Conservation (phyloP, 2,797 vertebrate genomes). For the Coluber constrictor region DNA sequence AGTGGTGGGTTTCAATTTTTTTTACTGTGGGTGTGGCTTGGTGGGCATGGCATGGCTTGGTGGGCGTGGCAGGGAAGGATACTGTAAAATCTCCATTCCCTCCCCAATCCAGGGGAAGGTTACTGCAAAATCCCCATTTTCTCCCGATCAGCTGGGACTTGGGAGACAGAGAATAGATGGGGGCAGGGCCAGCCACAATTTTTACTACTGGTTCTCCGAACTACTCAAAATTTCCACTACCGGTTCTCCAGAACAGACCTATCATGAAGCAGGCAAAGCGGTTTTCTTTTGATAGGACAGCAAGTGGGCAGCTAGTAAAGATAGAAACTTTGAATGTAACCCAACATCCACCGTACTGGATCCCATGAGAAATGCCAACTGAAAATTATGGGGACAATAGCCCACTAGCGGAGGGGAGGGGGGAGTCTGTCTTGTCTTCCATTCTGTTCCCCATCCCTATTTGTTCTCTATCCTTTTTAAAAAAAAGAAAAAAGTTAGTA, state of each 20-base stretch:
- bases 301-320: not conserved
- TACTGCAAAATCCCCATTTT: too few species aligned
- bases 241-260: not conserved
- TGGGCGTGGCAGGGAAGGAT: too few species aligned
- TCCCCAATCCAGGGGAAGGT: too few species aligned
- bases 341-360: not conserved
- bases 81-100: too few species aligned
- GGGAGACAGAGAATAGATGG: too few species aligned
- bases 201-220: too few species aligned
- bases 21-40: too few species aligned
- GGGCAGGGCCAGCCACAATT: too few species aligned
- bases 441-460: slow-evolving; percentile 3
- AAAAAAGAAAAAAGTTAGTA: not conserved
- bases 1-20: too few species aligned
- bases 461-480: not conserved
- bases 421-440: slow-evolving; percentile 12
- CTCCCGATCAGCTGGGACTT: too few species aligned
- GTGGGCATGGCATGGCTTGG: too few species aligned
- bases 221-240: too few species aligned
- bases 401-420: not conserved
- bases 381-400: not conserved
- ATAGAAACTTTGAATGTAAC: not conserved
- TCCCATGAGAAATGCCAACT: not conserved
- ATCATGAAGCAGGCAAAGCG: not conserved
- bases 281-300: not conserved